Percentiles rank a stretch among this genome's conserved stretches.
These are phyloP conservation scores for Lordiphosa clarofinis DNA, from an alignment of 1,140 invertebrate genomes.

Conservation along the genomic window DNA sequence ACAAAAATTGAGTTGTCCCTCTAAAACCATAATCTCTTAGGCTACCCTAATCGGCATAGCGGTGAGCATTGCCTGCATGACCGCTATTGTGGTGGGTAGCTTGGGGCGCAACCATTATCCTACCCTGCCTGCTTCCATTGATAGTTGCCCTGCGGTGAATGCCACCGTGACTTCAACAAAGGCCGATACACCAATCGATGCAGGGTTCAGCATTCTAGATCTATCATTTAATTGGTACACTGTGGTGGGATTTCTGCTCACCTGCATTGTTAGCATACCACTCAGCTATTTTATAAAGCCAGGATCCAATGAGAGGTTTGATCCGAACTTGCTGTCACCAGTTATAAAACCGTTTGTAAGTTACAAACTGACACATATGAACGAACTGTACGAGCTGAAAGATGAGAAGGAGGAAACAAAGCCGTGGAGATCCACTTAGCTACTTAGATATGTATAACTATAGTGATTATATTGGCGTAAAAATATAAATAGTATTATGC, in stretches of 20 bases:
- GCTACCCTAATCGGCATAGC: constrained; percentile 85
- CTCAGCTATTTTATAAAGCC: constrained; percentile 73
- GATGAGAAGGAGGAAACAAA: constrained; percentile 23
- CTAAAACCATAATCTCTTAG: constrained; percentile 11
- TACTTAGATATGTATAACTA: neutral
- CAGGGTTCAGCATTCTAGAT: constrained; percentile 80
- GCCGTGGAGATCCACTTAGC: constrained; percentile 4
- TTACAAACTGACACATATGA: constrained; percentile 39
- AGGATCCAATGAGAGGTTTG: constrained; percentile 53
- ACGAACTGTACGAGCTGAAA: constrained; percentile 47
- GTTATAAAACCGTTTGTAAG: constrained; percentile 50
- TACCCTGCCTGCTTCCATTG: constrained; percentile 81
- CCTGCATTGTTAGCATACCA: constrained; percentile 82
- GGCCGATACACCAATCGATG: neutral
- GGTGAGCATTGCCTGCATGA: constrained; percentile 83
- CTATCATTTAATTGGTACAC: constrained; percentile 84
- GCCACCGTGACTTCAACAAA: neutral
- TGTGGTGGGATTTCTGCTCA: constrained; percentile 82
- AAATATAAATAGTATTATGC: too few species aligned
- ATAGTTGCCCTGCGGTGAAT: constrained; percentile 81
- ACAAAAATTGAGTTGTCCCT: neutral
- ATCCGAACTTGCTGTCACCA: constrained; percentile 79
- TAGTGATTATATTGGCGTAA: too few species aligned
- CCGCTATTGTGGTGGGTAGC: constrained; percentile 88
- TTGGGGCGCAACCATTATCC: constrained; percentile 80